phyloP scores from a whole-genome alignment of 2,888 invertebrate genomes.

The Nesidiocoris tenuis region DNA sequence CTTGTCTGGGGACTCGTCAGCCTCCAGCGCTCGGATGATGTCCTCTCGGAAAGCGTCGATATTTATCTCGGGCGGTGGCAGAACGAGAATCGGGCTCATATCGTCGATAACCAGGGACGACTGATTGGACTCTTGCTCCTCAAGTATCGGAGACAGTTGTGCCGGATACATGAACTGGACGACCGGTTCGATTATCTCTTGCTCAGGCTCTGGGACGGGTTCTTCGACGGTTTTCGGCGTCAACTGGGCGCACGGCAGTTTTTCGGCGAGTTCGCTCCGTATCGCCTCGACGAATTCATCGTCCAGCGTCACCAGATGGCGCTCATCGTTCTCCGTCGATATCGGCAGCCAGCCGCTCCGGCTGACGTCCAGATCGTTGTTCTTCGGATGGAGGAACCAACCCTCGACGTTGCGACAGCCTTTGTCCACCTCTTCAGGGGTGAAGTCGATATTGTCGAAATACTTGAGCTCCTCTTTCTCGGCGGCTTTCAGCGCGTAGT shows the following conservation, averaged over 20 bases:
- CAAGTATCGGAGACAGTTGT: constrained; percentile 63
- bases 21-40: constrained; percentile 50
- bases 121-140: constrained; percentile 58
- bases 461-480: constrained; percentile 44
- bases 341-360: constrained; percentile 58
- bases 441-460: constrained; percentile 43
- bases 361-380: constrained; percentile 50
- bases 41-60: constrained; percentile 49
- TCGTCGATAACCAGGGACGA: constrained; percentile 49
- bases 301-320: constrained; percentile 61
- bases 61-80: constrained; percentile 47
- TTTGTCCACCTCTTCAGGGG: constrained; percentile 22
- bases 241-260: constrained; percentile 60
- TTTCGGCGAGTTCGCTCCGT: constrained; percentile 68
- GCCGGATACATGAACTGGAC: constrained; percentile 60
- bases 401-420: constrained; percentile 43
- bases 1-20: constrained; percentile 48
- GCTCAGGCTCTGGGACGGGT: constrained; percentile 46
- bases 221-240: constrained; percentile 53
- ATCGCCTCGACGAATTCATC: constrained; percentile 71
- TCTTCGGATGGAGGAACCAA: constrained; percentile 51
- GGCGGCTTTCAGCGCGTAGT: constrained; percentile 44
- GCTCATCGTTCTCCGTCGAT: constrained; percentile 54
- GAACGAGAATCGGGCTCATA: constrained; percentile 50
- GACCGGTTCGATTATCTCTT: constrained; percentile 47